Percentiles rank a stretch among this genome's conserved stretches.
These are phyloP conservation scores for Sebastes nivosus DNA, from an alignment of 2,797 vertebrate species.

Conservation along the genomic window DNA sequence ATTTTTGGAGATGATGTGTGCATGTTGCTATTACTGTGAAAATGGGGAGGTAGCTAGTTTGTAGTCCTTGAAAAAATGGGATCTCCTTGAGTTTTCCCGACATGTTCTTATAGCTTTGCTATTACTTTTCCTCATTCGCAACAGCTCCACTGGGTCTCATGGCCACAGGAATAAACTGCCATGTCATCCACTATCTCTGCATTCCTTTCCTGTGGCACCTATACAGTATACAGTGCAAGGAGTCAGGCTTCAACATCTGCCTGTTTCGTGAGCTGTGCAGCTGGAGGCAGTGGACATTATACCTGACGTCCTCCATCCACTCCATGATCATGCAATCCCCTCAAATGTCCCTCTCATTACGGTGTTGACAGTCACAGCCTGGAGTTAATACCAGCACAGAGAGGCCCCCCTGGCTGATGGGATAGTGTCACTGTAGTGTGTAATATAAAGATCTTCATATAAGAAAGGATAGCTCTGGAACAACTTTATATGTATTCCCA, in stretches of 20 bases:
- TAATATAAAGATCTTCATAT: conserved; percentile 1
- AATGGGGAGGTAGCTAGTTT: not conserved
- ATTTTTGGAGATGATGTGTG: not conserved
- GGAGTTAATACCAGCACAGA: conserved; percentile 36
- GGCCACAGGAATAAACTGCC: conserved; percentile 12
- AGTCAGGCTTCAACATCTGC: conserved; percentile 11
- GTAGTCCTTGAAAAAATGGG: conserved; percentile 7
- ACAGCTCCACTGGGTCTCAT: not conserved
- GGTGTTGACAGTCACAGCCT: conserved; percentile 29
- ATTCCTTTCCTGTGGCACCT: conserved; percentile 4
- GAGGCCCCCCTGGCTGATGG: not conserved
- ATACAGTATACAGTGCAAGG: not conserved
- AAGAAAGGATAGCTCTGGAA: not conserved
- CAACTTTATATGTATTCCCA: not conserved
- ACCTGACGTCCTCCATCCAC: not conserved
- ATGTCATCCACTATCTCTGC: conserved; percentile 16
- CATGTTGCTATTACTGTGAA: not conserved
- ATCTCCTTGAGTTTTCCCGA: conserved; percentile 14
- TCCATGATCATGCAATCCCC: conserved; percentile 15
- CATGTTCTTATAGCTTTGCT: not conserved
- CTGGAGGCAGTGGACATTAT: conserved; percentile 10
- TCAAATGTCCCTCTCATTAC: conserved; percentile 52
- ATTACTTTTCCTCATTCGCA: not conserved
- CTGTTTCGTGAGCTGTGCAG: conserved; percentile 3
- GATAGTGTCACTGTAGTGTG: conserved; percentile 20